A percentile compares a stretch with the other conserved stretches of the same genome.
phyloP scores from a whole-genome alignment of 2,113 vertebrate species.

The Dermatemys mawii region DNA sequence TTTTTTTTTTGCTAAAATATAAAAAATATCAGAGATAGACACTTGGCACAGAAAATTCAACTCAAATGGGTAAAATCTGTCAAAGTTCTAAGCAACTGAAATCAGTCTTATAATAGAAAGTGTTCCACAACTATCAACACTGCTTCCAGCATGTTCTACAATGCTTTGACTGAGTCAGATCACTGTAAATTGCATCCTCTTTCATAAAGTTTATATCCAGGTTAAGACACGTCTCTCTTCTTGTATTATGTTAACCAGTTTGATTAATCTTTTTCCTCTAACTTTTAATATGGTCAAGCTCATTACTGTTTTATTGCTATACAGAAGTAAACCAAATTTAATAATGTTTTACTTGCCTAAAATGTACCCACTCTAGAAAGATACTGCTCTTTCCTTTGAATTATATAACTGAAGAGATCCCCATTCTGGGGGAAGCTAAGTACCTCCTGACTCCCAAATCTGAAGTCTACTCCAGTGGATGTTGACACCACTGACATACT shows the following conservation, averaged over 20 bases:
- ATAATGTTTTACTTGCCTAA: constrained; percentile 42
- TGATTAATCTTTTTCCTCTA: constrained; percentile 38
- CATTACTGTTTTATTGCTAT: constrained; percentile 59
- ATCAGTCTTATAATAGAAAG: not conserved
- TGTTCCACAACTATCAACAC: no score
- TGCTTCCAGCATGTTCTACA: not conserved
- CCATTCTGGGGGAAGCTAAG: constrained; percentile 30
- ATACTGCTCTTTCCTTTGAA: constrained; percentile 47
- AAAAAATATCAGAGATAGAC: not conserved
- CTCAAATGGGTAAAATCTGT: not conserved
- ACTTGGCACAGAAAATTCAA: not conserved
- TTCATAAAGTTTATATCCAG: not conserved
- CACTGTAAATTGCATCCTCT: not conserved
- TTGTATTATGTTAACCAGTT: not conserved
- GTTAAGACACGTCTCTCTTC: not conserved
- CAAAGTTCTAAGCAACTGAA: not conserved
- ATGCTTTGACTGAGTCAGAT: not conserved
- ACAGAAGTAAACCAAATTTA: constrained; percentile 67
- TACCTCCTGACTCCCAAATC: constrained; percentile 9
- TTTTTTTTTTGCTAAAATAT: not conserved
- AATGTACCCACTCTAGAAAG: constrained; percentile 63
- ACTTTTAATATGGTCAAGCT: constrained; percentile 52
- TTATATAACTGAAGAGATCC: constrained; percentile 46
- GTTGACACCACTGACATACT: no score
- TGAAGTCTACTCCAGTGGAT: not conserved